Evolutionary conservation across 2,888 invertebrate genomes (phyloP), one percentile per base, ranked within the genome.

Genomic region (Cantharis flavilabris): DNA sequence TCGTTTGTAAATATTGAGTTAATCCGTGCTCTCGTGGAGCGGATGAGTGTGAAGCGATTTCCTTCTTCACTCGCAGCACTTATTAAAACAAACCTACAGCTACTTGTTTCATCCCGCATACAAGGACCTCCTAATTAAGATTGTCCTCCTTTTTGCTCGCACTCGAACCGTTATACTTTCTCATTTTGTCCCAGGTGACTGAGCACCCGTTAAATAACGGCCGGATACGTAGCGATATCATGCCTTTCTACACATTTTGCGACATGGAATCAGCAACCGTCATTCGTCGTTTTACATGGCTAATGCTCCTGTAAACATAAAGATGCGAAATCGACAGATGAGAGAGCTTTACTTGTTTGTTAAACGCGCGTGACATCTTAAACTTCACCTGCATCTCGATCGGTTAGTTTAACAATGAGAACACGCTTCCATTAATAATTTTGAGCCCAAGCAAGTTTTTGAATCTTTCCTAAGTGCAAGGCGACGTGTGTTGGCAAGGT

Each of bases 1-100:
- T 87, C 88, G 87, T 88, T 86, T 85, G 88, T 86, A 88, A 88
- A 88, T 88, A 88, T 88, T 88, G 87, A 85, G 86, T 85, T 88
- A 88, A 88, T 88, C 88, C 86, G 81, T 83, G 81, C 76, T 77
- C 75, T 79, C 72, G 77, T 33, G 70, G 71, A 78, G 73, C 75
- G 75, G 78, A 79, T 78, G 78, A 80, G 86, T 85, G 86, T 85
- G 84, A 84, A 85, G 85, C 83, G 84, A 84, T 85, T 85, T 84
- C 84, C 84, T 83, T 84, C 85, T 84, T 83, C 83, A 83, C 82
- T 82, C 83, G 79, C 81, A 83, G 83, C 83, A 87, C 87, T 87
- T 87, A 87, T 87, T 87, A 87, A 87, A 87, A 87, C 86, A 87
- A 87, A 87, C 87, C 86, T 84, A 84, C 71, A 69, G 72, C 73